Evolutionary conservation across 2,888 invertebrate genomes (phyloP).

Genomic region (Acholoe squamosa): DNA sequence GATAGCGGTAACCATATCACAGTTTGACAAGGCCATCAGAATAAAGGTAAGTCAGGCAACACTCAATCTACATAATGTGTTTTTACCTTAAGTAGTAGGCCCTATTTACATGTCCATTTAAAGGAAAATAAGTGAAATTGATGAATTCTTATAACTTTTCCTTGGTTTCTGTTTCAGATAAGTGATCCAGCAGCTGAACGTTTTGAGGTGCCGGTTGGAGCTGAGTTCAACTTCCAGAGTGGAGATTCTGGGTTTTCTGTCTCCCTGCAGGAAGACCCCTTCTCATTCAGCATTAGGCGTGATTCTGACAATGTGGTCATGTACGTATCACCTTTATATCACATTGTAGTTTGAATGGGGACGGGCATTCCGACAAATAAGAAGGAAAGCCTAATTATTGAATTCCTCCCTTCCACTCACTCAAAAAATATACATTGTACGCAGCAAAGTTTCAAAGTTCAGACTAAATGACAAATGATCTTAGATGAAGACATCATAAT

Average conservation of each 20-base stretch:
- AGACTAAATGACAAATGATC: too few relatives aligned
- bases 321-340: constrained; percentile 29
- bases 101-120: too few relatives aligned
- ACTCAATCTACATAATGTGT: too few relatives aligned
- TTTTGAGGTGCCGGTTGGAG: constrained; percentile 43
- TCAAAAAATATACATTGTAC: too few relatives aligned
- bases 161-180: neutral
- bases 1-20: neutral
- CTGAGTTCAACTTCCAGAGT: constrained; percentile 7
- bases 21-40: constrained; percentile 2
- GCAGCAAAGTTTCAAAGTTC: too few relatives aligned
- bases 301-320: neutral
- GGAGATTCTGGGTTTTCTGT: constrained; percentile 8
- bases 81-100: too few relatives aligned
- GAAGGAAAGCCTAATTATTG: too few relatives aligned
- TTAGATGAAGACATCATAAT: too few relatives aligned
- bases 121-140: too few relatives aligned
- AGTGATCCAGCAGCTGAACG: constrained; percentile 7
- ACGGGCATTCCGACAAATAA: too few relatives aligned
- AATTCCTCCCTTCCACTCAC: too few relatives aligned
- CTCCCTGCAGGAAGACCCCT: neutral
- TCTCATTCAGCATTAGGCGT: constrained; percentile 44
- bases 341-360: too few relatives aligned
- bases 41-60: neutral
- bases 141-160: neutral